Evolutionary conservation across 2,113 vertebrate species (phyloP).

Genomic region (Sander vitreus): DNA sequence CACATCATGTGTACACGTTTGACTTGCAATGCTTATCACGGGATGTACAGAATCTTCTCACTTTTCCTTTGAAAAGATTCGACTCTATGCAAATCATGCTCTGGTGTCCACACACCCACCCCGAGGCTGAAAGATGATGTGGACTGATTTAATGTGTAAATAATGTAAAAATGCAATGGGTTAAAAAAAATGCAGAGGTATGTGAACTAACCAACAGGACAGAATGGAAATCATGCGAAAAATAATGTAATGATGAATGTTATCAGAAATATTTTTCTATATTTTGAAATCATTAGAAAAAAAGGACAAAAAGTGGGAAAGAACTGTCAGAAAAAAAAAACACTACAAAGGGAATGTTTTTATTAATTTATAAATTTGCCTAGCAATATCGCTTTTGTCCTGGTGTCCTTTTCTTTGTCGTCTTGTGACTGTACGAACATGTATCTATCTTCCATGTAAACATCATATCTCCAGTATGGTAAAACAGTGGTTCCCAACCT

Average conservation of each 20-base stretch:
- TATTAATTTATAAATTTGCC: constrained; percentile 90
- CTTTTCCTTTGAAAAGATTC: constrained; percentile 11
- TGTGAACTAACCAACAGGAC: constrained; percentile 63
- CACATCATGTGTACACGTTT: constrained; percentile 18
- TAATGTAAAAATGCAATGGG: constrained; percentile 68
- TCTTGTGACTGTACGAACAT: not conserved
- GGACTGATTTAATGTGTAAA: constrained; percentile 71
- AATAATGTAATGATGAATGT: constrained; percentile 81
- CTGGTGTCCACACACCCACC: constrained; percentile 44
- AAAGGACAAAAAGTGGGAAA: constrained; percentile 58
- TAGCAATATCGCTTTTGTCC: constrained; percentile 77
- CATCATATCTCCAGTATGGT: not conserved
- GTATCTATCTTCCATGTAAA: not conserved
- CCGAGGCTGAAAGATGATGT: constrained; percentile 56
- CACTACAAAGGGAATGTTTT: constrained; percentile 88
- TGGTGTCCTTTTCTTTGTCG: constrained; percentile 65
- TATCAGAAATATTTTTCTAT: constrained; percentile 88
- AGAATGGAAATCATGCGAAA: constrained; percentile 74
- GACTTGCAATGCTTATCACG: constrained; percentile 18
- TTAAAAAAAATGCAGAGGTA: constrained; percentile 45
- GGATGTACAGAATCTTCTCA: constrained; percentile 20
- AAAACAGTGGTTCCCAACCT: not conserved
- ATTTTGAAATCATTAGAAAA: constrained; percentile 75
- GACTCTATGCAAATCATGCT: constrained; percentile 83
- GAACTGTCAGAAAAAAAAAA: constrained; percentile 74